Percentiles rank a stretch among this genome's conserved stretches.
Conservation (phyloP, 2,888 invertebrate species). For the Lamellibrachia columna region DNA sequence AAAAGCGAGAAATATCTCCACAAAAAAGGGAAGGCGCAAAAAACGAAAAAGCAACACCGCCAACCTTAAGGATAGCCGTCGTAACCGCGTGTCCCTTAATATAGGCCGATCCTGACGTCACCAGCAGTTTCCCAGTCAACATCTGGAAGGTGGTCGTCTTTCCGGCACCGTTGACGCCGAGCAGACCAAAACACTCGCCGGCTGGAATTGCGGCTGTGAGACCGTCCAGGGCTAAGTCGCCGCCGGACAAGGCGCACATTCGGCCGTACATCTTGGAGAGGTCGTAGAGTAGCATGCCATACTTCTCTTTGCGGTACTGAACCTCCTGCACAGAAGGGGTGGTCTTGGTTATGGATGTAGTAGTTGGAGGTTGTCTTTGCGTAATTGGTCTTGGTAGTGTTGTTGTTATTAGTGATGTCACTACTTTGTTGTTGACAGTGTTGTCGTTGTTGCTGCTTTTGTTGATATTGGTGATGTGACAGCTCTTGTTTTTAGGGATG, state of each 20-base stretch:
- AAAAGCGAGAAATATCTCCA: no score
- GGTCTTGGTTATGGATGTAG: background rate
- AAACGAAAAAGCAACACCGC: no score
- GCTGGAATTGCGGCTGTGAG: slow-evolving; percentile 56
- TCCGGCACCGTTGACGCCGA: slow-evolving; percentile 65
- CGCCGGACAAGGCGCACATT: background rate
- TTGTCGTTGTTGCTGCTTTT: no score
- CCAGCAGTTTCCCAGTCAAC: slow-evolving; percentile 57
- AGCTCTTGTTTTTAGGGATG: no score
- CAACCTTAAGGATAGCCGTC: slow-evolving; percentile 37
- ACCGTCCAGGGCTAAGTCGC: slow-evolving; percentile 51
- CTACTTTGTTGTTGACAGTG: no score
- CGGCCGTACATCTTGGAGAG: background rate
- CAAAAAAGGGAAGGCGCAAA: no score
- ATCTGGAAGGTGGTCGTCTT: slow-evolving; percentile 64
- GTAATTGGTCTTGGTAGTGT: no score
- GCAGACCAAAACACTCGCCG: slow-evolving; percentile 61
- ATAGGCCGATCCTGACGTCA: slow-evolving; percentile 43
- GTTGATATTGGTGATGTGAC: no score
- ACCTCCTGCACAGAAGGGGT: background rate
- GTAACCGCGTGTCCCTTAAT: slow-evolving; percentile 48
- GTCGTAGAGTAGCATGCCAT: background rate
- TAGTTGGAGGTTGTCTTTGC: no score
- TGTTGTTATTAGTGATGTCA: no score
- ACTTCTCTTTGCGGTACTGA: background rate